phyloP scores from a whole-genome alignment of 2,797 vertebrate species.

The Pyrrhura leucotis region DNA sequence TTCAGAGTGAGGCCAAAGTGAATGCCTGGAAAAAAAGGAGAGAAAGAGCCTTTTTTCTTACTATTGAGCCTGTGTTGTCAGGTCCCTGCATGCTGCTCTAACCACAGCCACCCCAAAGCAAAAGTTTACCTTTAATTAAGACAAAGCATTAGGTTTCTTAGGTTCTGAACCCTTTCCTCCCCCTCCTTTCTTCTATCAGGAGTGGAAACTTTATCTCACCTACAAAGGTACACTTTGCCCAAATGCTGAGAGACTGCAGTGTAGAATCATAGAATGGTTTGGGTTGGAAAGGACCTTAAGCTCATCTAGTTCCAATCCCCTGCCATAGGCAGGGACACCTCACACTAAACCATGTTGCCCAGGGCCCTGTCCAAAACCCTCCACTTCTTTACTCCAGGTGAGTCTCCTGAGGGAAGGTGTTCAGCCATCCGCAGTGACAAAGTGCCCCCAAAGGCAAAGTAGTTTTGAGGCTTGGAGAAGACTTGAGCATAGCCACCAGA shows the following conservation, averaged over 20 bases:
- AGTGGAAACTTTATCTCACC: conserved; percentile 13
- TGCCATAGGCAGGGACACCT: not conserved
- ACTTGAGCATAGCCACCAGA: accelerated
- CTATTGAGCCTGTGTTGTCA: conserved; percentile 1
- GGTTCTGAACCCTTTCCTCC: not conserved
- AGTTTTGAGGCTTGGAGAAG: not conserved
- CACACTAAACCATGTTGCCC: not conserved
- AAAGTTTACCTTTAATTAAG: conserved; percentile 54
- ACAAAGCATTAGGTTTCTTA: not conserved
- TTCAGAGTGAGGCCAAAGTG: conserved; percentile 16
- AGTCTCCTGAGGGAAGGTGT: not conserved
- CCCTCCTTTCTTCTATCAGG: not conserved
- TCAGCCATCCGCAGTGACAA: not conserved
- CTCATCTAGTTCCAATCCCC: not conserved
- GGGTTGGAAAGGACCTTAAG: not conserved
- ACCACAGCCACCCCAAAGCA: conserved; percentile 25
- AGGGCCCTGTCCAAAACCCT: not conserved
- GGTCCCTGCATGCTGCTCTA: conserved; percentile 19
- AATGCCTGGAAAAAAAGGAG: not conserved
- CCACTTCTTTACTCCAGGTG: not conserved
- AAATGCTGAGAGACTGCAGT: not conserved
- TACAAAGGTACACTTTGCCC: not conserved
- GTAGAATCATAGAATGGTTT: not conserved
- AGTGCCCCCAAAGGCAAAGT: accelerated
- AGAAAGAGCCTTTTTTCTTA: not conserved